These are phyloP conservation scores for Tokudaia muenninki DNA, from an alignment of 2,797 vertebrate genomes.

Conservation along the genomic window DNA sequence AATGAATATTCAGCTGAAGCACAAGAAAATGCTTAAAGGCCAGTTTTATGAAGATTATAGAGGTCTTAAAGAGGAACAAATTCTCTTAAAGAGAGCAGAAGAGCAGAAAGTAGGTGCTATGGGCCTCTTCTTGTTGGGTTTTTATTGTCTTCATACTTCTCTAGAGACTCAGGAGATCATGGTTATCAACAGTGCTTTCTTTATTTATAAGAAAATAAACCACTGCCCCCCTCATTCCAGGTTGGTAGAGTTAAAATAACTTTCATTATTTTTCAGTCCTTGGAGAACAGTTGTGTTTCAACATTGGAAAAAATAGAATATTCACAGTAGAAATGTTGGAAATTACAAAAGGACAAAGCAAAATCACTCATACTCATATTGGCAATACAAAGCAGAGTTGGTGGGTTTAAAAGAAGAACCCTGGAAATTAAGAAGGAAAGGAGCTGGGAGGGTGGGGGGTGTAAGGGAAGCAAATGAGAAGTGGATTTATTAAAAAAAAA, in stretches of 20 bases:
- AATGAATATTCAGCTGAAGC: too few species aligned
- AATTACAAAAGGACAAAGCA: neutral
- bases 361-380: neutral
- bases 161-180: neutral
- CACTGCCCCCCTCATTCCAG: neutral
- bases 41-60: neutral
- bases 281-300: neutral
- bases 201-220: neutral
- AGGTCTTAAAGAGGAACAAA: neutral
- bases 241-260: neutral
- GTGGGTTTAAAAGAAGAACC: neutral
- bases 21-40: neutral
- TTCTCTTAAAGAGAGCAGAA: neutral
- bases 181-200: neutral
- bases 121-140: neutral
- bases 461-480: too few species aligned
- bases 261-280: neutral
- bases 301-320: neutral
- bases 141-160: neutral
- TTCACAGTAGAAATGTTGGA: neutral
- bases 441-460: neutral
- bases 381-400: neutral
- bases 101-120: neutral
- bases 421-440: neutral
- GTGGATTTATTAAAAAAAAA: neutral